Evolutionary conservation across 2,888 invertebrate species (phyloP).

Genomic region (Hirtodrosophila trivittata): DNA sequence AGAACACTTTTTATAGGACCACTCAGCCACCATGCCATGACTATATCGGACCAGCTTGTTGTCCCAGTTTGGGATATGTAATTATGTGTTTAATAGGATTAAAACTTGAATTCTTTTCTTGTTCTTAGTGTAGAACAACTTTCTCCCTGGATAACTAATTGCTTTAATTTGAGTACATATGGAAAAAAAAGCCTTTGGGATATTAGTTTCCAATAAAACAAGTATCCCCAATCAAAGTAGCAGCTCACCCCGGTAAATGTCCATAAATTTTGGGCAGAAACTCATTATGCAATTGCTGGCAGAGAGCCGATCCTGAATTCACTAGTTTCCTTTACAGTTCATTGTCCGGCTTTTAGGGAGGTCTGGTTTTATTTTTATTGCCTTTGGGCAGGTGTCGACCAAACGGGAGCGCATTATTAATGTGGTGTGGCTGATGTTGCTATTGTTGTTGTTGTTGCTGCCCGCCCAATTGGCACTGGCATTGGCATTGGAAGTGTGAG

Average conservation of each 20-base stretch:
- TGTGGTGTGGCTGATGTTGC: constrained; percentile 5
- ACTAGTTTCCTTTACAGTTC: constrained; percentile 48
- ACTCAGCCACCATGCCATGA: no score
- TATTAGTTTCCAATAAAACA: no score
- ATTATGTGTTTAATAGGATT: no score
- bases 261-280: neutral
- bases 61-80: no score
- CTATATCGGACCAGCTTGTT: no score
- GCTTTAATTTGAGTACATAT: no score
- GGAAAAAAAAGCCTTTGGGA: no score
- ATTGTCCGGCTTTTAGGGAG: constrained; percentile 43
- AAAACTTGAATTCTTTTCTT: no score
- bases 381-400: constrained; percentile 39
- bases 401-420: constrained; percentile 49
- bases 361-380: constrained; percentile 24
- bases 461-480: constrained; percentile 35
- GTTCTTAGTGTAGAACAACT: no score
- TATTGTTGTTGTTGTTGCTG: constrained; percentile 13
- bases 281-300: constrained; percentile 41
- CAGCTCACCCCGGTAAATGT: neutral
- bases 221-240: neutral
- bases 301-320: constrained; percentile 2
- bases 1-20: no score
- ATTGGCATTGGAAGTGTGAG: constrained; percentile 46
- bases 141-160: no score